Base-by-base conservation (phyloP, 2,797 vertebrate species). In the Melanotaenia boesemani region DNA sequence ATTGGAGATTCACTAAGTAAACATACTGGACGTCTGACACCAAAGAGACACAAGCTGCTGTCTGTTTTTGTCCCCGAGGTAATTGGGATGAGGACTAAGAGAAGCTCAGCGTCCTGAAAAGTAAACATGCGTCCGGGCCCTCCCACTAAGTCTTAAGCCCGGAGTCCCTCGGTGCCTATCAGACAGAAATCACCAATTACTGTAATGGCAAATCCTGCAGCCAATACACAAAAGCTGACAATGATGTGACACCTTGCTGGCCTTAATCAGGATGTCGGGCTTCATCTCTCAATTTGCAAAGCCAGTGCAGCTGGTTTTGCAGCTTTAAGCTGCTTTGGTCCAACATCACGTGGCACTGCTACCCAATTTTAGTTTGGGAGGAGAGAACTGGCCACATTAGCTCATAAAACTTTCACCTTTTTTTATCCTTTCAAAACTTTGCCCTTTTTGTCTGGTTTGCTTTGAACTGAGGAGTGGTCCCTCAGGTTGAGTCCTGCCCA, bases 161-260 rank as follows among this genome's bases (percentile, higher is more conserved):
- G 0, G 5, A 66, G 85, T 82, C 75, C 73, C 73, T 79, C 18
- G 59, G 60, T 41, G 65, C 75, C 84, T 61, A 84, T 91, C 83
- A 77, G 58, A 76, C 81, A 79, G 54, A 87, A 89, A 91, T 91
- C 80, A 88, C 87, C 93, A 93, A 93, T 94, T 94, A 94, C 92
- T 74, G 89, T 91, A 89, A 88, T 87, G 70, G 86, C 70, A 80
- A 88, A 91, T 83, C 74, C 84, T 37, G 74, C 63, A n/a, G 68
- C 79, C 78, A 76, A 78, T 84, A 84, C 79, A 89, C 82, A 86
- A 72, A 74, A 74, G 66, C 80, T 73, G 77, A 79, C 67, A 69
- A 87, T 81, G 80, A 90, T 80, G 84, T 72, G 84, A 81, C 86
- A 84, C 90, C 84, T 89, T 74, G 70, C 72, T 18, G 44, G 64